Percentiles rank a stretch among this genome's conserved stretches.
Evolutionary conservation across 2,113 vertebrate species (phyloP).

Genomic region (Myiopsitta monachus): DNA sequence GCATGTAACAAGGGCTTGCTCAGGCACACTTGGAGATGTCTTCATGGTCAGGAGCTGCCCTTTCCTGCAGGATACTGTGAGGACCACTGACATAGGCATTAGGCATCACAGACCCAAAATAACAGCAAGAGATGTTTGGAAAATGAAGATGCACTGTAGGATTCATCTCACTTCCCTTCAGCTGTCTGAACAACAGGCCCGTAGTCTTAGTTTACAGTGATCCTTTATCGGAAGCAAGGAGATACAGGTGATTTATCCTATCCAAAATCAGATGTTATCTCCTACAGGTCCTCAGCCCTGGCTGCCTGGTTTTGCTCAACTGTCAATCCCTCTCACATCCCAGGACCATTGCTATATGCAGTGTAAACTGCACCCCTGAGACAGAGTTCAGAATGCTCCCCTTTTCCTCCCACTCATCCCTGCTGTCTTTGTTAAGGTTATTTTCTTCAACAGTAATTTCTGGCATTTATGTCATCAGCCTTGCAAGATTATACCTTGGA

Average conservation of each 20-base stretch:
- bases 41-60: not conserved
- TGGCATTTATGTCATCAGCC: not conserved
- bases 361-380: not conserved
- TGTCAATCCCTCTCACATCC: not conserved
- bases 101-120: not conserved
- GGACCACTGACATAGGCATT: not conserved
- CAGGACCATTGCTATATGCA: not conserved
- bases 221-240: not conserved
- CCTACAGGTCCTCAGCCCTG: not conserved
- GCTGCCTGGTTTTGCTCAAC: not conserved
- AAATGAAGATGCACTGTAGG: not conserved
- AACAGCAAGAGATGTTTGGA: not conserved
- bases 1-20: not conserved
- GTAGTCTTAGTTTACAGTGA: not conserved
- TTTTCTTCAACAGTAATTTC: not conserved
- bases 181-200: not conserved
- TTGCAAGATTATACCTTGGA: not conserved
- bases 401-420: not conserved
- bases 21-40: not conserved
- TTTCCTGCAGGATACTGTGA: not conserved
- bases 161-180: not conserved
- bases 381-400: not conserved
- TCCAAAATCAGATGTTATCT: not conserved
- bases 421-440: not conserved
- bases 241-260: not conserved